These are phyloP conservation scores for Spondyliosoma cantharus DNA, from an alignment of 2,797 vertebrate species.

Conservation along the genomic window DNA sequence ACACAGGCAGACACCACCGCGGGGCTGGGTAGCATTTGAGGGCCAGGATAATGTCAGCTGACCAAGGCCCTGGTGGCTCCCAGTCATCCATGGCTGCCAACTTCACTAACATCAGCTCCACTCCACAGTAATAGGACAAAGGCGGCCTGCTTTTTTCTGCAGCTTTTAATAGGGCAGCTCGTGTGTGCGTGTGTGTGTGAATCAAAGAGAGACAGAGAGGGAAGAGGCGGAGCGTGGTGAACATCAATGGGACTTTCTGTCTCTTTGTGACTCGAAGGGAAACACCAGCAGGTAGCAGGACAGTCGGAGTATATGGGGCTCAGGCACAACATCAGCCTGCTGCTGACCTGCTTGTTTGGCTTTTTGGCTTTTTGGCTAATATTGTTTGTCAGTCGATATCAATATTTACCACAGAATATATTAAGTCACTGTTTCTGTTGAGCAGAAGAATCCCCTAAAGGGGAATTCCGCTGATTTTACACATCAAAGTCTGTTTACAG, in stretches of 20 bases:
- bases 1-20: constrained; percentile 45
- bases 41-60: constrained; percentile 75
- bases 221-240: constrained; percentile 38
- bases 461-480: neutral
- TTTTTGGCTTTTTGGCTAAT: no score
- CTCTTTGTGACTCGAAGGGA: constrained; percentile 46
- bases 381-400: neutral
- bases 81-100: constrained; percentile 75
- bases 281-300: constrained; percentile 44
- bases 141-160: constrained; percentile 57
- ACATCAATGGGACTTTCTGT: constrained; percentile 52
- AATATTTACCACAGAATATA: neutral
- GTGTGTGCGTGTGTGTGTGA: constrained; percentile 31
- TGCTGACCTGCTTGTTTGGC: neutral
- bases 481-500: constrained; percentile 22
- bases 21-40: constrained; percentile 64
- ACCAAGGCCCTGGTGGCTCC: constrained; percentile 72
- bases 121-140: constrained; percentile 69
- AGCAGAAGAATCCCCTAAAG: constrained; percentile 7
- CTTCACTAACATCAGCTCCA: constrained; percentile 71
- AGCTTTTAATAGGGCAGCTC: constrained; percentile 67
- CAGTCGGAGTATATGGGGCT: constrained; percentile 17
- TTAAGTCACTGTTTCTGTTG: neutral
- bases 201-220: constrained; percentile 43
- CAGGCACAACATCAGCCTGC: constrained; percentile 28